Conservation (phyloP, 2,113 vertebrate genomes). For the Halcyon malimbica region DNA sequence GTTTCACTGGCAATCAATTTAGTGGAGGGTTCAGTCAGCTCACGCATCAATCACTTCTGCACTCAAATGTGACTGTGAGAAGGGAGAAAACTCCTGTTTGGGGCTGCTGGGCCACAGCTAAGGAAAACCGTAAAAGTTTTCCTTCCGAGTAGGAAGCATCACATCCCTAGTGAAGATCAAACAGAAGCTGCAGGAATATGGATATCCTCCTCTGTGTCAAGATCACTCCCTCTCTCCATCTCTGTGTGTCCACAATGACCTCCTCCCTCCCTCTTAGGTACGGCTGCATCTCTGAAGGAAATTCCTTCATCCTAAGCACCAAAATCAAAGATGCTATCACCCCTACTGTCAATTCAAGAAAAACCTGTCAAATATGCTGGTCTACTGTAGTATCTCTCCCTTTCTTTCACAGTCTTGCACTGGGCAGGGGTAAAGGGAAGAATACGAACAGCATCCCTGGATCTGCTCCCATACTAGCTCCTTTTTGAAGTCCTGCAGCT, state of each 20-base stretch:
- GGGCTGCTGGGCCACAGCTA: not conserved
- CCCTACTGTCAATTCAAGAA: not conserved
- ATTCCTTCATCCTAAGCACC: not conserved
- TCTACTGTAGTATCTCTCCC: not conserved
- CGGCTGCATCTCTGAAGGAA: not conserved
- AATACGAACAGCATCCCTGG: not conserved
- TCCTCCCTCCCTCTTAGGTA: not conserved
- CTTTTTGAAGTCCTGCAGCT: not conserved
- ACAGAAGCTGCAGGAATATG: accelerated
- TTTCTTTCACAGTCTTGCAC: not conserved
- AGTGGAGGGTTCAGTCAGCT: not conserved
- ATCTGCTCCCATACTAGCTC: not conserved
- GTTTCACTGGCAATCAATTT: slow-evolving; percentile 14
- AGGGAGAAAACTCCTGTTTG: not conserved
- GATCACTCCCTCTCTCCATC: not conserved
- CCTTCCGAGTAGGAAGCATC: not conserved
- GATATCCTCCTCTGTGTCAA: not conserved
- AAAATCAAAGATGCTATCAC: not conserved
- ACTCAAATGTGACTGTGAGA: not conserved
- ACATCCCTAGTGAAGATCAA: not conserved
- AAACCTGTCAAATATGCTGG: not conserved
- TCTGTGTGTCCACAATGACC: not conserved
- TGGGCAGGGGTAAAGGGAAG: not conserved
- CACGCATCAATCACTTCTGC: not conserved
- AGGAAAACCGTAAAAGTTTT: not conserved